These are phyloP conservation scores for Azorinus chamasolen DNA, from an alignment of 2,888 invertebrate genomes.

Conservation along the genomic window DNA sequence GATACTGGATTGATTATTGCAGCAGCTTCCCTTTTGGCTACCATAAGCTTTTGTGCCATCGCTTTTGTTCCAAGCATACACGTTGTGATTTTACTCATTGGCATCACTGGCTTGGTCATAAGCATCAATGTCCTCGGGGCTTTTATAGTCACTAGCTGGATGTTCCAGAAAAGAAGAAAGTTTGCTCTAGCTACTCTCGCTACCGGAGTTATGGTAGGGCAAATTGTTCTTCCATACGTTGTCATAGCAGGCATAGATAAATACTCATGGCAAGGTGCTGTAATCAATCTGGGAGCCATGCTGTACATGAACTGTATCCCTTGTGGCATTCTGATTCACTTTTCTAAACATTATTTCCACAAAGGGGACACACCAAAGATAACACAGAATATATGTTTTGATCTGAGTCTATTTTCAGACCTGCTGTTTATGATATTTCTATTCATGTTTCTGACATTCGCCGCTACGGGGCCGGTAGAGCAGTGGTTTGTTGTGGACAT, in stretches of 20 bases:
- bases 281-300: constrained; percentile 28
- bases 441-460: not conserved
- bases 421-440: constrained; percentile 21
- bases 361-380: too few relatives aligned
- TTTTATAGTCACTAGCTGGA: constrained; percentile 24
- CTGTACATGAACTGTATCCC: constrained; percentile 43
- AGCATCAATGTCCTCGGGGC: constrained; percentile 31
- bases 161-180: constrained; percentile 32
- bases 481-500: constrained; percentile 47
- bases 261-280: constrained; percentile 44
- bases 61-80: constrained; percentile 27
- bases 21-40: constrained; percentile 19
- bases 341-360: too few relatives aligned
- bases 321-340: constrained; percentile 34
- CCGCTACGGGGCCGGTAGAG: constrained; percentile 34
- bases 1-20: constrained; percentile 30
- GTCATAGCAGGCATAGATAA: constrained; percentile 25
- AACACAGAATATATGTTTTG: too few relatives aligned
- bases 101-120: constrained; percentile 22
- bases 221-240: constrained; percentile 45
- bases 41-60: too few relatives aligned
- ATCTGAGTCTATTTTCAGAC: not conserved
- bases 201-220: constrained; percentile 24
- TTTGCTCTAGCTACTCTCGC: constrained; percentile 42
- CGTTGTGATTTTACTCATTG: constrained; percentile 33